These are phyloP conservation scores for Trematomus loennbergii DNA, from an alignment of 2,113 vertebrate genomes.

Conservation along the genomic window DNA sequence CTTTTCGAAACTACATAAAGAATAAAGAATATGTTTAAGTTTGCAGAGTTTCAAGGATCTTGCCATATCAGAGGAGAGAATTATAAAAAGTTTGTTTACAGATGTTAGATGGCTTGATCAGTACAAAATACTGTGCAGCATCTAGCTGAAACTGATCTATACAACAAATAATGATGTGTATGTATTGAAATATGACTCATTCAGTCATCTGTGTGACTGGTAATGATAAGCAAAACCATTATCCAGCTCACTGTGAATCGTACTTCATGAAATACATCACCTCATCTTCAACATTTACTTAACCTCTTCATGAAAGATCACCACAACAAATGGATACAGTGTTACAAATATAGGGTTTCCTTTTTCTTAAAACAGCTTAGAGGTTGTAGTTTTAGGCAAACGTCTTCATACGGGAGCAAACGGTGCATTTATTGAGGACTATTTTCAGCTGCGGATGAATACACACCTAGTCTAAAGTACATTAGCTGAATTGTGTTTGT, in stretches of 20 bases:
- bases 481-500: neutral
- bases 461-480: neutral
- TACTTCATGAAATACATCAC: no score
- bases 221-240: neutral
- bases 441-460: neutral
- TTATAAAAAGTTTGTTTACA: slow-evolving; percentile 2
- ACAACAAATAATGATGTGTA: neutral
- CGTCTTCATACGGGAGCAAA: neutral
- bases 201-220: neutral
- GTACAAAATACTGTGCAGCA: neutral
- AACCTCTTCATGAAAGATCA: no score
- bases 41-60: slow-evolving; percentile 1
- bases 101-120: neutral
- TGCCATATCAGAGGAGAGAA: neutral
- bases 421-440: neutral
- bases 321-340: no score
- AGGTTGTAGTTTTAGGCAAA: neutral
- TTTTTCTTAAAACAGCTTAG: neutral
- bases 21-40: slow-evolving; percentile 4
- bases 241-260: neutral
- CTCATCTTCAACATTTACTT: no score
- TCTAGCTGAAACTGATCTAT: neutral
- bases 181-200: neutral
- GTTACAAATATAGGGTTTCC: neutral
- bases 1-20: slow-evolving; percentile 17